Conservation (phyloP, 2,797 vertebrate species). For the Sebastes aleutianus region DNA sequence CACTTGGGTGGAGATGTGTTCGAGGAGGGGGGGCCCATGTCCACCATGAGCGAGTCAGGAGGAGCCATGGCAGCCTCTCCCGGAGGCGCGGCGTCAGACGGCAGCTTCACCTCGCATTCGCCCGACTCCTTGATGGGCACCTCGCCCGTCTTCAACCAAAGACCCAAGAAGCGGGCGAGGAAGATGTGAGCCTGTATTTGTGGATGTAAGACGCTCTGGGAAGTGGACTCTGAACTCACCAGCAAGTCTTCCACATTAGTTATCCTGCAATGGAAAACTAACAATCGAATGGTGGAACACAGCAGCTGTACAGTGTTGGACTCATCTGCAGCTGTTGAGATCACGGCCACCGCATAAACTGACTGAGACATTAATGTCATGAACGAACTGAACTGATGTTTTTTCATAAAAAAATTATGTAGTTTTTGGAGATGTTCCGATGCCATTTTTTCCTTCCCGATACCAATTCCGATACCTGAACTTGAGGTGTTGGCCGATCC, state of each 20-base stretch:
- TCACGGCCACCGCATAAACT: not conserved
- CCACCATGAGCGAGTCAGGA: constrained; percentile 94
- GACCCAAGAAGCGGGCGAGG: constrained; percentile 91
- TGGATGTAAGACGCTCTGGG: not conserved
- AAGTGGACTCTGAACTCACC: not conserved
- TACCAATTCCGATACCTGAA: too few relatives aligned
- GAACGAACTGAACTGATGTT: not conserved
- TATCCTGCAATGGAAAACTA: not conserved
- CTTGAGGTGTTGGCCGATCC: too few relatives aligned
- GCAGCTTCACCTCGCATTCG: constrained; percentile 93
- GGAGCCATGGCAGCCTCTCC: constrained; percentile 88
- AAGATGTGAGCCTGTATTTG: constrained; percentile 84
- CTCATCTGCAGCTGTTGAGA: not conserved
- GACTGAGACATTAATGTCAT: not conserved
- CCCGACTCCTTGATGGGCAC: constrained; percentile 94
- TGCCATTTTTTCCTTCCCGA: too few relatives aligned
- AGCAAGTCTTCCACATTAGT: not conserved
- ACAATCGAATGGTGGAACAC: not conserved
- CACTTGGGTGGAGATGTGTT: constrained; percentile 91
- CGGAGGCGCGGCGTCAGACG: constrained; percentile 86
- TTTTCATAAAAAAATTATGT: not conserved
- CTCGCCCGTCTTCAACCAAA: constrained; percentile 96
- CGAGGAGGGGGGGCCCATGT: constrained; percentile 94
- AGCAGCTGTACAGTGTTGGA: not conserved
- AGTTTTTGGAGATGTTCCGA: too few relatives aligned